Evolutionary conservation across 2,113 vertebrate genomes (phyloP).

Genomic region (Gadus chalcogrammus): DNA sequence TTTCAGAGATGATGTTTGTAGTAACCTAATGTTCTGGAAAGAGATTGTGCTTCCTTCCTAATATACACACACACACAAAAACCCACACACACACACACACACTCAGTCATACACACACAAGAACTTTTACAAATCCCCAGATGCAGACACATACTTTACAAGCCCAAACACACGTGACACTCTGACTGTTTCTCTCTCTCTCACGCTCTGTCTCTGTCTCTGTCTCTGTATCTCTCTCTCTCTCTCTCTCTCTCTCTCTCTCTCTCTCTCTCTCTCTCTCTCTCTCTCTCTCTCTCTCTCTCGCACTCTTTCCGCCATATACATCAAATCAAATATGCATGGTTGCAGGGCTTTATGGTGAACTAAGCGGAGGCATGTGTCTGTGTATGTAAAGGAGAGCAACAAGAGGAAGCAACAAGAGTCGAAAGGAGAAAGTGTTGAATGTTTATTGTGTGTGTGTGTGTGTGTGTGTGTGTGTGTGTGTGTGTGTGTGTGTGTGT

Average conservation of each 20-base stretch:
- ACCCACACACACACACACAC: slow-evolving; percentile 19
- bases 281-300: no score
- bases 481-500: slow-evolving; percentile 23
- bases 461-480: slow-evolving; percentile 18
- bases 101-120: slow-evolving; percentile 1
- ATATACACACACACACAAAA: neutral
- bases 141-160: neutral
- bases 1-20: no score
- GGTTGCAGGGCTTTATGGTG: no score
- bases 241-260: no score
- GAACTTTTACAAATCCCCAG: slow-evolving; percentile 1
- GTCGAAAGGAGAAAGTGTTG: neutral
- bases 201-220: no score
- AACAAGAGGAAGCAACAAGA: slow-evolving; percentile 4
- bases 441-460: neutral
- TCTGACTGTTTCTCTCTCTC: no score
- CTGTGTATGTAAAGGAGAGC: neutral
- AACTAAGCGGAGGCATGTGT: neutral
- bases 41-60: no score
- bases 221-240: no score
- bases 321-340: no score
- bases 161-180: slow-evolving; percentile 5
- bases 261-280: no score
- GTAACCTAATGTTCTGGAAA: no score
- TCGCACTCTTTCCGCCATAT: no score